Base-by-base conservation (phyloP, 1,140 invertebrate genomes). In the Pseudomyrmex dendroicus region DNA sequence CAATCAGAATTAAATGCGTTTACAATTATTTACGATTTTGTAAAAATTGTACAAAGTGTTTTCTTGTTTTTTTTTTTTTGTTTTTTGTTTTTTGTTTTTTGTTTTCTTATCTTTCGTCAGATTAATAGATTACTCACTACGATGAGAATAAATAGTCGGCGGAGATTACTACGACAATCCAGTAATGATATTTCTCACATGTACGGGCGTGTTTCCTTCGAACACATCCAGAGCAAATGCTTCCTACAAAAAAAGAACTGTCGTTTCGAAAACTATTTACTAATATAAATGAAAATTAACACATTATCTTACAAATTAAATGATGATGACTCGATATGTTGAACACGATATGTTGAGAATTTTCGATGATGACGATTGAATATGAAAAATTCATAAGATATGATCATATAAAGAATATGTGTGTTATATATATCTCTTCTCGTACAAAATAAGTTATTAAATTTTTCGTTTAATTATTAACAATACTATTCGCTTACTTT, bases 21-120 rank as follows among this genome's bases (percentile, higher is more conserved):
- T 63, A 63, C 59, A 50, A 73, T 57, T 35, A 63, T 35, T 25
- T 48, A 64, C n/a, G 35, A 52, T 76, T 62, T 77, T 22, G 44
- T 89, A 89, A 85, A 89, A 89, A 89, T 85, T 84, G 87, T 89
- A 89, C 82, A 89, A 89, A 89, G 84, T 85, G 56, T 84, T 17
- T 83, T 44, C 12, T 35, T 35, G 5, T 35, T 7, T 35, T 35
- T 35, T 35, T 35, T 35, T 35, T 35, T 35, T 35, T 4, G 25
- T 35, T 35, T 35, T 35, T 35, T 5, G 5, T 35, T n/a, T n/a
- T n/a, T 35, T 35, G 5, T 35, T 7, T 35, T 35, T 35, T 35
- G n/a, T 35, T 35, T 35, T 35, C 35, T 35, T 35, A 35, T 35
- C 35, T 57, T 62, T 73, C n/a, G n/a, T 50, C 67, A 20, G 35